Conservation (phyloP, 1,140 invertebrate species). For the Drosophila paulistorum region DNA sequence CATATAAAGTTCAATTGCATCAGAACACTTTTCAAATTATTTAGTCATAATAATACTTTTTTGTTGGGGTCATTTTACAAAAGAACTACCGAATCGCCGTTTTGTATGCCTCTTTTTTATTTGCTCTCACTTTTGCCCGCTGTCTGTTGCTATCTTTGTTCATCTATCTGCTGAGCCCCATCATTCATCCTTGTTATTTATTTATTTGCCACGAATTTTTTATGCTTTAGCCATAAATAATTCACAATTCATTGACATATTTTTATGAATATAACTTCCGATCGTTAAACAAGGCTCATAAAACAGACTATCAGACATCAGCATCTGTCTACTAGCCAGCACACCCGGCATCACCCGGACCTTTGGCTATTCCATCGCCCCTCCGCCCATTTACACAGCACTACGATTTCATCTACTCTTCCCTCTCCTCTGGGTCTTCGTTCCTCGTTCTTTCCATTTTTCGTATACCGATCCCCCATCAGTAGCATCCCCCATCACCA, state of each 20-base stretch:
- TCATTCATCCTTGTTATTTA: conserved; percentile 56
- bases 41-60: conserved; percentile 8
- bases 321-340: conserved; percentile 38
- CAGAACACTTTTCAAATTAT: neutral
- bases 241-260: conserved; percentile 82
- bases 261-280: conserved; percentile 82
- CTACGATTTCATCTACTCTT: neutral
- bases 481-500: neutral
- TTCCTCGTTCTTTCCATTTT: neutral
- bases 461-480: neutral
- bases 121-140: no score
- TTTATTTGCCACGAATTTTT: conserved; percentile 58
- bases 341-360: neutral
- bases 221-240: conserved; percentile 64
- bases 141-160: neutral
- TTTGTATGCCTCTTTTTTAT: no score
- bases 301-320: conserved; percentile 58
- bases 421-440: neutral
- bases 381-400: neutral
- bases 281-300: conserved; percentile 79
- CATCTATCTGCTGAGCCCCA: conserved; percentile 19
- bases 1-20: neutral
- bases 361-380: conserved; percentile 3
- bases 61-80: neutral
- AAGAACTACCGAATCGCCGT: neutral